Evolutionary conservation across 2,113 vertebrate genomes (phyloP), one percentile per base, ranked within the genome.

Genomic region (Harpagus bidentatus): DNA sequence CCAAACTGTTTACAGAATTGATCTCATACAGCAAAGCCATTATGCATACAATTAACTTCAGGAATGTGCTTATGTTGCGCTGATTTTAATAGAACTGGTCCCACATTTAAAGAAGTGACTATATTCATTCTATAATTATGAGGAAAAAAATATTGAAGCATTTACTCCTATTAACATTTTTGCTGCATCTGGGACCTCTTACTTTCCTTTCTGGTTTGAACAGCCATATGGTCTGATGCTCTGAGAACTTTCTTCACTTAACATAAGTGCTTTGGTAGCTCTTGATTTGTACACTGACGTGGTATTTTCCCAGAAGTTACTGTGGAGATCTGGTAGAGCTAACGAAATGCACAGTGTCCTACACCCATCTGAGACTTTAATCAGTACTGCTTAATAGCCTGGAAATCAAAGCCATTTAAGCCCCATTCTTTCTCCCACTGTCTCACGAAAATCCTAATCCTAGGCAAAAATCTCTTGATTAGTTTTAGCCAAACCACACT

Each of bases 1-100:
- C 58, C 56, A 65, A 94, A 93, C 45, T 21, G 78, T 97, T 96
- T 94, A 93, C 85, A 96, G 91, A 95, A 97, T 47, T 94, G 86
- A 94, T 85, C 87, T 96, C 50, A 77, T 81, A 82, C 47, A 96
- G 87, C 87, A 95, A 94, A 96, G 91, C 84, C 79, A 93, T 88
- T 94, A 91, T 47, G 90, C 43, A 52, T 86, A 94, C 80, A 92
- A 74, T 81, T 87, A 95, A 82, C 74, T 86, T 87, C 31, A 96
- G 85, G 95, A 95, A 96, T 96, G 84, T 96, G 42, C 59, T 88
- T 90, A 91, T 20, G 62, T 77, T 88, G 74, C 0, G 0, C 62
- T 9, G 10, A 83, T 90, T 96, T 91, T 76, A 93, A 78, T 81
- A 82, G 91, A 95, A 89, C 69, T 94, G 93, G 89, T 96, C 96